A percentile compares a stretch with the other conserved stretches of the same genome.
Conservation (phyloP, 1,140 invertebrate species). For the Chelonus insularis region DNA sequence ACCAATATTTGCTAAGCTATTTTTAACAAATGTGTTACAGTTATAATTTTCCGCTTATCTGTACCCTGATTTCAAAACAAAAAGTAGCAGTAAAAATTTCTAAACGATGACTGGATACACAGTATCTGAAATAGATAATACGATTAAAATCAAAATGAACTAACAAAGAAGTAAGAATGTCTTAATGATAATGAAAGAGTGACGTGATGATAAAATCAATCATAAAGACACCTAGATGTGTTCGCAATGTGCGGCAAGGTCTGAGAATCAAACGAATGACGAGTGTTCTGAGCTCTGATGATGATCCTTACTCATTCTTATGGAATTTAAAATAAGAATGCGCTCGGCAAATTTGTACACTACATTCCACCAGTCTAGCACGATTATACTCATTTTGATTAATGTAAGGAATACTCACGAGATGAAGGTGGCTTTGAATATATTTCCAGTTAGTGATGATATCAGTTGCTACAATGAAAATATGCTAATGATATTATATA, state of each 20-base stretch:
- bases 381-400: constrained; percentile 33
- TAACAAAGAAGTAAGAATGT: neutral
- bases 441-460: neutral
- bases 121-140: too few species aligned
- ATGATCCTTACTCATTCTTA: constrained; percentile 35
- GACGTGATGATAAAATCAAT: constrained; percentile 4
- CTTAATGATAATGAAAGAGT: neutral
- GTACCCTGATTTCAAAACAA: too few species aligned
- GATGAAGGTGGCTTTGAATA: neutral
- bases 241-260: constrained; percentile 9
- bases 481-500: neutral
- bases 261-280: constrained; percentile 11
- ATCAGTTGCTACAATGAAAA: neutral
- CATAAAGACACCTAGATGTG: constrained; percentile 2
- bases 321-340: constrained; percentile 40
- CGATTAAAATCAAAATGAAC: too few species aligned
- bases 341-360: constrained; percentile 42
- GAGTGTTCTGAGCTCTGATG: neutral
- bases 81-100: too few species aligned
- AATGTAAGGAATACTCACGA: constrained; percentile 31
- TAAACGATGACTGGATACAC: too few species aligned
- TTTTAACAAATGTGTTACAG: too few species aligned
- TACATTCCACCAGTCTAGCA: constrained; percentile 29
- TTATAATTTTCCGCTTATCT: too few species aligned
- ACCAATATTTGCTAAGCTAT: too few species aligned